Base-by-base conservation (phyloP, 2,113 vertebrate genomes). In the Oreotragus oreotragus region DNA sequence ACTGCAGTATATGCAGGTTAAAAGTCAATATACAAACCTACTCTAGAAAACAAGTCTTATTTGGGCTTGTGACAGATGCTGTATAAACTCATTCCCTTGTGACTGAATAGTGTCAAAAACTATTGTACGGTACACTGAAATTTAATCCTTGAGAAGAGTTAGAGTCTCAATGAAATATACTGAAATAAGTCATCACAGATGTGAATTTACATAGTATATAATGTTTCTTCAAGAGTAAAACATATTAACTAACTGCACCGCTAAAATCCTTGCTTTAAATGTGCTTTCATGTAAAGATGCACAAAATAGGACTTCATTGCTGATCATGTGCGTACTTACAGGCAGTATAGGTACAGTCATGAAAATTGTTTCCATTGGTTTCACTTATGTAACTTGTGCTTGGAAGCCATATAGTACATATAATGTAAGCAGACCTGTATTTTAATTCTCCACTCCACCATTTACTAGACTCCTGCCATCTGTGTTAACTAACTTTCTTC, bases 181-280 rank as follows among this genome's bases (percentile, higher is more conserved):
- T 86, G 33, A 86, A 96, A 80, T 94, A 76, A 88, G 47, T 43
- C 87, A 76, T 87, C 47, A 83, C 33, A 88, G 39, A n/a, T n/a
- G 1, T 76, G 47, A 79, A 93, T 21, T 95, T 87, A 91, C 2
- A 39, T 87, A 57, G 64, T 88, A 81, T 7, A 45, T 51, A 83
- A 83, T 76, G 53, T 92, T 43, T 96, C 60, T 97, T 70, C 33
- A 76, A 83, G 85, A 94, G 25, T 79, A 58, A 93, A 96, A 43
- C 16, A 60, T 62, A 80, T 10, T 95, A 80, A 57, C 17, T 84
- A 84, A 81, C 19, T 90, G 25, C n/a, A 84, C 6, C 51, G 77
- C 73, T 23, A 62, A 92, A 84, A 45, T 73, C 33, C 7, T 10
- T 62, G 45, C 39, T 94, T 49, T 89, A 90, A 93, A 53, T 89